Evolutionary conservation across 1,140 invertebrate genomes (phyloP).

Genomic region (Mizuhopecten yessoensis): DNA sequence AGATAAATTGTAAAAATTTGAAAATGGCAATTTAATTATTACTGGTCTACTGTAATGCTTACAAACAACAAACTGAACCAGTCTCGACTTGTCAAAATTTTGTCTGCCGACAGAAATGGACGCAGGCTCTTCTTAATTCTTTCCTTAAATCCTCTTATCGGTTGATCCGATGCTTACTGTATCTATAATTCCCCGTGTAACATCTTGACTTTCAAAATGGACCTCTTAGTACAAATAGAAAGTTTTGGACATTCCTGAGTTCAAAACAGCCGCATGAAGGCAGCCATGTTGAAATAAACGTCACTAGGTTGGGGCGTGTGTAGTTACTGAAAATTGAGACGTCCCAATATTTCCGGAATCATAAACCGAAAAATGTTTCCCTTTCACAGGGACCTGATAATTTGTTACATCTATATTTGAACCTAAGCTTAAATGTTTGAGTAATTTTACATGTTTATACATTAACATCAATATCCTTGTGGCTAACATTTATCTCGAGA

Average conservation of each 20-base stretch:
- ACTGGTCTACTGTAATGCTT: not conserved
- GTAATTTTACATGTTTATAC: no score
- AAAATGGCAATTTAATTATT: no score
- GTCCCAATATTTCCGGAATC: not conserved
- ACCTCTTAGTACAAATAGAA: not conserved
- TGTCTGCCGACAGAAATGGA: not conserved
- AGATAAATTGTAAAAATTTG: no score
- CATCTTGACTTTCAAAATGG: not conserved
- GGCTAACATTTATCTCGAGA: no score
- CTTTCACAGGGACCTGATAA: no score
- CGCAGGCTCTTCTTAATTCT: slow-evolving; percentile 14
- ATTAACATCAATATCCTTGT: no score
- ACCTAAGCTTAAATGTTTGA: no score
- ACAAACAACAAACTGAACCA: slow-evolving; percentile 23
- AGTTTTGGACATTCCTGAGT: not conserved
- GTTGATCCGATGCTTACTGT: not conserved
- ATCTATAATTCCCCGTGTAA: not conserved
- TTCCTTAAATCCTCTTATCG: not conserved
- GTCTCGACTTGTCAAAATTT: slow-evolving; percentile 33
- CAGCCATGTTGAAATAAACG: slow-evolving; percentile 33
- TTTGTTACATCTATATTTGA: no score
- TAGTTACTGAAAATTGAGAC: not conserved
- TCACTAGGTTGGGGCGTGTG: slow-evolving; percentile 29
- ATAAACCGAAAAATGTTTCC: no score
- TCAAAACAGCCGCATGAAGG: slow-evolving; percentile 30